Percentiles rank a stretch among this genome's conserved stretches.
Conservation (phyloP, 2,888 invertebrate species). For the Tethea ocularis region DNA sequence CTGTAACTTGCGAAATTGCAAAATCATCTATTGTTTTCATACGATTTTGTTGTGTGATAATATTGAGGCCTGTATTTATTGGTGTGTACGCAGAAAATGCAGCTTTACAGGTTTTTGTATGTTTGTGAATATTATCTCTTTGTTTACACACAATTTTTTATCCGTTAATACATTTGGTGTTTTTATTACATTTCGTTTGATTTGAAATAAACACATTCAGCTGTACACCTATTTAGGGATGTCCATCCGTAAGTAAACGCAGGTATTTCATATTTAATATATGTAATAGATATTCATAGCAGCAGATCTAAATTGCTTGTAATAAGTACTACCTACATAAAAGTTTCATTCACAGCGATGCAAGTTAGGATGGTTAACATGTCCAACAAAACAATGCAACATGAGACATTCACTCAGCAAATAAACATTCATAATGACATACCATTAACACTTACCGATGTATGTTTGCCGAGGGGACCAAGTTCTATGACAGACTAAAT, state of each 20-base stretch:
- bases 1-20: slow-evolving; percentile 49
- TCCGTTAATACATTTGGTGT: not conserved
- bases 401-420: slow-evolving; percentile 9
- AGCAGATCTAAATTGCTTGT: no score
- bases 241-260: no score
- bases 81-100: slow-evolving; percentile 2
- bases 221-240: no score
- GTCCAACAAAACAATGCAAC: not conserved
- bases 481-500: slow-evolving; percentile 52
- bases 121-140: not conserved
- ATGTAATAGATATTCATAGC: no score
- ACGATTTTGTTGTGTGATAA: slow-evolving; percentile 49
- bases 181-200: no score
- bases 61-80: slow-evolving; percentile 31
- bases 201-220: no score
- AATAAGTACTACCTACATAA: no score
- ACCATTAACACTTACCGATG: slow-evolving; percentile 56
- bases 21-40: slow-evolving; percentile 58
- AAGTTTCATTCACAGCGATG: no score
- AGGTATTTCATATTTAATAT: no score
- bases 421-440: slow-evolving; percentile 42
- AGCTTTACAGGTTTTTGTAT: not conserved
- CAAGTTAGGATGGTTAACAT: no score
- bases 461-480: slow-evolving; percentile 53
- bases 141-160: not conserved